phyloP scores from a whole-genome alignment of 2,888 invertebrate genomes.

The Lasioglossum malachurum region DNA sequence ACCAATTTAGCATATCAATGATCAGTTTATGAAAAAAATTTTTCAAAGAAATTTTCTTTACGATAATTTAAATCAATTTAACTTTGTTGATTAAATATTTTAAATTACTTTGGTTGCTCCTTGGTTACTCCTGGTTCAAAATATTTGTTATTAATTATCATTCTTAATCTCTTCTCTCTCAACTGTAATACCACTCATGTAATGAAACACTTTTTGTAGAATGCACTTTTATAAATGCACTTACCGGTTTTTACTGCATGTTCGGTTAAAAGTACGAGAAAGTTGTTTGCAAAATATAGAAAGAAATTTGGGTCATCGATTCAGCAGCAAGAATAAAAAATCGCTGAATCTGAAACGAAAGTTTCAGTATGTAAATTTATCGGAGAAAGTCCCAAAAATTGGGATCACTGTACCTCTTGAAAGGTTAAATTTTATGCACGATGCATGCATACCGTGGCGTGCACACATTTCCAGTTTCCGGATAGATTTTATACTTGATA shows the following conservation, averaged over 20 bases:
- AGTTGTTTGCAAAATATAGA: slow-evolving; percentile 16
- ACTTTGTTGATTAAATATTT: too few relatives aligned
- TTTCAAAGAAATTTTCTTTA: too few relatives aligned
- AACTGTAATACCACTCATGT: not conserved
- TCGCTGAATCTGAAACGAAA: slow-evolving; percentile 36
- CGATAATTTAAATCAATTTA: too few relatives aligned
- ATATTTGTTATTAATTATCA: not conserved
- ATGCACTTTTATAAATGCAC: slow-evolving; percentile 1
- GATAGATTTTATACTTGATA: not conserved
- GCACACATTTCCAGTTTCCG: not conserved
- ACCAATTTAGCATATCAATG: too few relatives aligned
- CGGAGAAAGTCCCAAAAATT: slow-evolving; percentile 74
- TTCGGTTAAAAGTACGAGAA: not conserved
- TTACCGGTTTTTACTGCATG: not conserved
- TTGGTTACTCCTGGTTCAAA: too few relatives aligned
- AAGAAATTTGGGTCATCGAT: slow-evolving; percentile 52
- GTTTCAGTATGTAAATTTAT: slow-evolving; percentile 63
- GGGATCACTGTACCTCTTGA: slow-evolving; percentile 65
- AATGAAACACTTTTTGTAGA: not conserved
- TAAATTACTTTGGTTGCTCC: too few relatives aligned
- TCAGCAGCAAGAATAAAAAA: slow-evolving; percentile 16
- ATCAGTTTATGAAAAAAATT: too few relatives aligned
- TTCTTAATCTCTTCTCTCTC: not conserved
- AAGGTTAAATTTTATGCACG: not conserved
- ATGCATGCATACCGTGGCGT: not conserved